Evolutionary conservation across 2,113 vertebrate species (phyloP).

Genomic region (Mormyrus lacerda): DNA sequence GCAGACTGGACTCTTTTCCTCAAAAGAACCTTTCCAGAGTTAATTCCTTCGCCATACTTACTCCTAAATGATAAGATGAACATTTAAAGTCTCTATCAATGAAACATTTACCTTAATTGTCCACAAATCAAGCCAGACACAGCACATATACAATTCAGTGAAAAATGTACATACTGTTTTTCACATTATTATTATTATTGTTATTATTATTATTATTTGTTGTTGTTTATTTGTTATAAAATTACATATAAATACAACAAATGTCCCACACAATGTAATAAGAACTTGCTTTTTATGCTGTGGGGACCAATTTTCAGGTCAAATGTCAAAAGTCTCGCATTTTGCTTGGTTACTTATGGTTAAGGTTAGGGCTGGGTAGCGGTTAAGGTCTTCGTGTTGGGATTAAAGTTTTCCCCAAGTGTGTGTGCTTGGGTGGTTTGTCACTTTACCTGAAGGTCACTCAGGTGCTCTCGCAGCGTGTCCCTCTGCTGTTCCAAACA

Average conservation of each 20-base stretch:
- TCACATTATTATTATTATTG: too few species aligned
- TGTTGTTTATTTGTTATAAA: not conserved
- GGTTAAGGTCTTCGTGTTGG: too few species aligned
- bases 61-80: not conserved
- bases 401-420: too few species aligned
- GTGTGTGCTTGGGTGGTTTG: not conserved
- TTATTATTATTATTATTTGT: not conserved
- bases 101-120: not conserved
- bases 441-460: constrained; percentile 43
- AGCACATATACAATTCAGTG: not conserved
- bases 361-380: too few species aligned
- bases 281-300: too few species aligned
- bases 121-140: not conserved
- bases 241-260: not conserved
- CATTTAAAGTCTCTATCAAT: not conserved
- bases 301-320: too few species aligned
- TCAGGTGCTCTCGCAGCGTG: constrained; percentile 32
- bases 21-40: not conserved
- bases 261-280: too few species aligned
- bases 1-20: not conserved
- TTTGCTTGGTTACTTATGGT: too few species aligned
- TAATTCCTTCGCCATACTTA: not conserved
- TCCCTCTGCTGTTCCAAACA: constrained; percentile 41
- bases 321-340: too few species aligned
- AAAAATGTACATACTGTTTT: not conserved